Base-by-base conservation (phyloP, 2,888 invertebrate species). In the Lithophane socia region DNA sequence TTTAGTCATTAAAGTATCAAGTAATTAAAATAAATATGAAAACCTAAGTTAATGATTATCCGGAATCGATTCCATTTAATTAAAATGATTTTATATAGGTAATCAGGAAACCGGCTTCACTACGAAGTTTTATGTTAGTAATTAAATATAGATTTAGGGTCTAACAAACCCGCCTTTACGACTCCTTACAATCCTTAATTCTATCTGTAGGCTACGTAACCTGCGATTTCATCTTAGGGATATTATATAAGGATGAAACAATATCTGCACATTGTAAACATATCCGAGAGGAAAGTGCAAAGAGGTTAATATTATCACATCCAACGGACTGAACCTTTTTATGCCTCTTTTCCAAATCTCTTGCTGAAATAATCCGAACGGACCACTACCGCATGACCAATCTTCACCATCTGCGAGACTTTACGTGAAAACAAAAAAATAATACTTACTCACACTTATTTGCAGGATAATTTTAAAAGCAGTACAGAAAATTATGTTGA, bases 161-260 rank as follows among this genome's bases (percentile, higher is more conserved):
- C 47, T 29, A 44, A 64, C 18, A 29, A 49, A 67, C 16, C 56
- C 16, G 16, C 18, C 21, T 66, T 70, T 61, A 72, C 42, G 64
- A 61, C 18, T 75, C 49, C 49, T 64, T 52, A 49, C 18, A 73
- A 66, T 73, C 73, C 70, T 63, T 42, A 69, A 61, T 56, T 72
- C 18, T 42, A 74, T 61, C 64, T 72, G 3, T 44, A 47, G 21
- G 52, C 12, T 68, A 54, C 7, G 16, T 12, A 79, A 56, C 68
- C 64, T 37, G 37, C 29, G 71, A 75, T 79, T 69, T 54, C 7
- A 79, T 75, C 64, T 37, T 9, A 37, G 16, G 24, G 16, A 68
- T 68, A 70, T 81, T 58, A 37, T 58, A n/a, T 54, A 70, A 18
- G 16, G 18, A 56, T 44, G 49, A 73, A 82, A 79, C 65, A 69